Conservation (phyloP, 2,113 vertebrate genomes). For the Seriola aureovittata region DNA sequence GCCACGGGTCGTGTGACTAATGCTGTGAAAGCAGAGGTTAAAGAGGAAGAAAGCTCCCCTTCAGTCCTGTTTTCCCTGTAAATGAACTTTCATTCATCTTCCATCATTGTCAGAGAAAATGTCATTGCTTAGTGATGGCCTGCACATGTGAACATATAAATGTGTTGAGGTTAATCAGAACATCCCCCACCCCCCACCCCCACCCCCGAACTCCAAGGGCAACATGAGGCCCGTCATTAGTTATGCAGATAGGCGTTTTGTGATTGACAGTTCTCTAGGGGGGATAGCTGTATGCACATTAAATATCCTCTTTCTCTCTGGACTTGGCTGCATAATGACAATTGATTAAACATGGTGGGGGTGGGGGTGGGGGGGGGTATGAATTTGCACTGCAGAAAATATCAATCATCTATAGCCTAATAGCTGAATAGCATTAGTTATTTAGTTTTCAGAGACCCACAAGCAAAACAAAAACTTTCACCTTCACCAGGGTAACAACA, state of each 20-base stretch:
- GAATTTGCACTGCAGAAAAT: conserved; percentile 55
- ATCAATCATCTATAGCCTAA: conserved; percentile 63
- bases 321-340: conserved; percentile 67
- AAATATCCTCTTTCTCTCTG: conserved; percentile 47
- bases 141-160: conserved; percentile 64
- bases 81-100: conserved; percentile 54
- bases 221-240: conserved; percentile 54
- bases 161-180: conserved; percentile 68
- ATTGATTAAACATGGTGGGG: conserved; percentile 76
- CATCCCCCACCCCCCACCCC: not conserved
- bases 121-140: conserved; percentile 58
- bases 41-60: conserved; percentile 17
- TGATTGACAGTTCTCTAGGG: conserved; percentile 73
- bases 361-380: conserved; percentile 54
- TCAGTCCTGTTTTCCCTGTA: conserved; percentile 14
- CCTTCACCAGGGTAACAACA: conserved; percentile 43
- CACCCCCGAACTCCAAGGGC: conserved; percentile 63
- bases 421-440: conserved; percentile 50
- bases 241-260: conserved; percentile 56
- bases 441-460: conserved; percentile 26
- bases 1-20: conserved; percentile 58
- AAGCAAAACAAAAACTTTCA: conserved; percentile 51
- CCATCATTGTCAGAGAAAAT: conserved; percentile 52
- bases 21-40: conserved; percentile 27
- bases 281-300: conserved; percentile 44